Base-by-base conservation (phyloP, 2,797 vertebrate species). In the Gymnoscopelus braueri region DNA sequence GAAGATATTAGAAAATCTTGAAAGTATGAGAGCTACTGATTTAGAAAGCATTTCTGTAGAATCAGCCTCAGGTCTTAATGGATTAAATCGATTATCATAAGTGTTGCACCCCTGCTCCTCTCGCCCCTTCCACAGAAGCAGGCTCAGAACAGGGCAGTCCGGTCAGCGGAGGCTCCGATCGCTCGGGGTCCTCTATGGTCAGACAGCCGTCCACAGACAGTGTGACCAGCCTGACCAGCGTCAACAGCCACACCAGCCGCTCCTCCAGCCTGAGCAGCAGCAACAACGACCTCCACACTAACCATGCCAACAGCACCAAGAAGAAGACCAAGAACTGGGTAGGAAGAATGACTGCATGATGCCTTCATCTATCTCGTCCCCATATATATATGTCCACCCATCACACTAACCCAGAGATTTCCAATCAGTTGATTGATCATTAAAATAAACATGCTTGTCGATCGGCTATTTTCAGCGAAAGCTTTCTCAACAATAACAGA, bases 241-340 rank as follows among this genome's bases (percentile, higher is more conserved):
- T 96, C 54, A 96, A 95, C 84, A 96, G 95, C 0, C 94, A 94
- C 63, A 95, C 95, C 6, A 96, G 95, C 81, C 95, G 95, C 81
- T 96, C 95, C 81, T 96, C 95, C 64, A 96, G 95, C 0, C 92
- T 96, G 71, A 95, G 95, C 56, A 96, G 95, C 91, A 76, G 58
- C 58, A 44, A 60, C 93, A 74, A 85, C 94, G 1, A 94, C 52
- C 52, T 54, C 52, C 52, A 24, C 1, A 44, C 9, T 3, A 57
- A 14, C 55, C 23, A 96, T 52, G 93, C 92, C 0, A 84, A 86
- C 9, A 93, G 92, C 0, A 95, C 94, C 91, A 96, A 95, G 19
- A 96, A 96, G 88, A 96, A 96, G 84, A 95, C 94, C 66, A 96
- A 96, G 81, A 96, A 95, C 77, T 96, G 96, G 95, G 96, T 96